Evolutionary conservation across 2,888 invertebrate genomes (phyloP), one percentile per base, ranked within the genome.

Genomic region (Aspidiotus rigidus): DNA sequence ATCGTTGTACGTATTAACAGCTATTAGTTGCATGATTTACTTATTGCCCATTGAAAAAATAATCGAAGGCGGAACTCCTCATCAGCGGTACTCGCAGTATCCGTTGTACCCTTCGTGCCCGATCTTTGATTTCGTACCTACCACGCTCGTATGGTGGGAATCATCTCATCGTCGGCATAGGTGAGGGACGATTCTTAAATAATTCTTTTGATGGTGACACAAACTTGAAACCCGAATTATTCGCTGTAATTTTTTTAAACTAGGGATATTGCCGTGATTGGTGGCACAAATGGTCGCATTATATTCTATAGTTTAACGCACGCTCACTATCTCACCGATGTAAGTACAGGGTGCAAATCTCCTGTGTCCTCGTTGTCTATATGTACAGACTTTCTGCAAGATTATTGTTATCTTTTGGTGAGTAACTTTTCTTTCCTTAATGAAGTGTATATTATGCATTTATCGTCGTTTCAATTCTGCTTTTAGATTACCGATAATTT

Each of bases 401-500:
- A 67, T 59, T 67, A 49, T 60, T 67, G 56, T 0, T 67, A 67
- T 15, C 57, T 67, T 28, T 15, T 67, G 42, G 66, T 66, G 42
- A 66, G n/a, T 42, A 70, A 13, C 17, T 55, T 17, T 7, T n/a
- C 15, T 55, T 55, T 16, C 17, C 13, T 55, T 55, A 3, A 55
- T 16, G 17, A 1, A 3, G 28, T 28, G 28, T 28, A 28, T 28
- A 28, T 28, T 28, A 5, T 28, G 28, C 28, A 28, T 28, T 5
- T 28, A 28, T 28, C 16, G 53, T 62, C 9, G 9, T 64, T 55
- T 40, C 17, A 16, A 53, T 55, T 63, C 64, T 70, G 70, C 53
- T 73, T 83, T 64, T 75, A 93, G 85, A 88, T 93, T 75, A 87
- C 89, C 9, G 85, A 84, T 69, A 82, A 83, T 49, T 83, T 85